Base-by-base conservation (phyloP, 1,140 invertebrate species). In the Calycopis cecrops region DNA sequence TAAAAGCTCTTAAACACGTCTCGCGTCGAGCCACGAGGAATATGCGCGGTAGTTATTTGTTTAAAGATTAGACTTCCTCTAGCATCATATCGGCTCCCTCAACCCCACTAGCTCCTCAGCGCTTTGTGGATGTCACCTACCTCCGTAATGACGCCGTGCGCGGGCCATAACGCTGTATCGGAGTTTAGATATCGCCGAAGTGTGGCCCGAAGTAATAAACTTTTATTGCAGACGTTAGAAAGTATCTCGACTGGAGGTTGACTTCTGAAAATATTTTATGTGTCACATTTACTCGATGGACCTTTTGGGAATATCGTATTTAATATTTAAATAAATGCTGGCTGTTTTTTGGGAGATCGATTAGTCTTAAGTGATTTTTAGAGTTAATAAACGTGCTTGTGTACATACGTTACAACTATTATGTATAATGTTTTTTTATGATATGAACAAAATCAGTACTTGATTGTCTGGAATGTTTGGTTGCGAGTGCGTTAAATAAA, bases 21-120 rank as follows among this genome's bases (percentile, higher is more conserved):
- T 28, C 21, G 21, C 6, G 21, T 28, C 21, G 21, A 28, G 38
- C 11, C 38, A 7, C 38, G 8, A 6, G 38, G 38, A 40, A 40
- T 40, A 40, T 40, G n/a, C 38, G 38, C n/a, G 38, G 38, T 40
- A 40, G 38, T 40, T 40, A 40, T 40, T 40, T 40, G 38, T 40
- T 40, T n/a, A 40, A 40, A 40, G 38, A 40, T 40, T 40, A 40
- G 38, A 40, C 38, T 16, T 40, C 38, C 38, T 40, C n/a, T 12
- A 40, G 38, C 14, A 14, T 14, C 38, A 40, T 40, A 40, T 12
- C 38, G 21, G 21, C 38, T 40, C 38, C 11, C 38, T 40, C 14
- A 14, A 40, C 38, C 14, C 14, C 38, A 4, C 35, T 40, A 7
- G 38, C 14, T 12, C 11, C 38, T 40, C 38, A 12, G 38, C 38